Evolutionary conservation across 2,797 vertebrate species (phyloP), one percentile per base, ranked within the genome.

Genomic region (Smutsia gigantea): DNA sequence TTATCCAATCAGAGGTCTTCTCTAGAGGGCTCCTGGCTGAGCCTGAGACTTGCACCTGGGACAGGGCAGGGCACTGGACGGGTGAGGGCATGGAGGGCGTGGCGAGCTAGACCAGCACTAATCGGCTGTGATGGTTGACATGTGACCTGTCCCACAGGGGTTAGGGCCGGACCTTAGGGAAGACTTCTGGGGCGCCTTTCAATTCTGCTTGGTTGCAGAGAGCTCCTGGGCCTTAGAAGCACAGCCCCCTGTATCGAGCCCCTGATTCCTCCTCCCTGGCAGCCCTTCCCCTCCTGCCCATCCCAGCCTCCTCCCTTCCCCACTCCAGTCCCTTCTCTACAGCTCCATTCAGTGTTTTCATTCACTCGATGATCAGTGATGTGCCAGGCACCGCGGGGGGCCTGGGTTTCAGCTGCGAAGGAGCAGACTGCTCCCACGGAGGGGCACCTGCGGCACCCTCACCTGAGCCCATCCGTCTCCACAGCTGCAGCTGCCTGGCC

Each of bases 31-130:
- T 46, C 25, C 19, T 0, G 1, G 4, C n/a, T 14, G 25, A 31
- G 18, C 18, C 29, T 1, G 7, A 17, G 27, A 13, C 18, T 2
- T 5, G 9, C 5, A 4, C 2, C 4, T 0, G 2, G 39, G 8
- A 12, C 49, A 13, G 37, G 63, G 53, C 27, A 27, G 29, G 34
- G 34, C 23, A 8, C n/a, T 17, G 53, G 39, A 11, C 13, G 49
- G 77, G 37, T 23, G 49, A n/a, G 57, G 77, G 39, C 23, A 0
- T 2, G 5, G 18, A 7, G 51, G 13, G 13, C 0, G 0, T 0
- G 1, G 29, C 0, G 42, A 18, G 46, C 31, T 11, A 25, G 57
- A 12, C 57, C n/a, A 0, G 59, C 0, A 2, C 49, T 63, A 14
- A n/a, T 3, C 11, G 46, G 11, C 9, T 2, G 61, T 1, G 64